These are phyloP conservation scores for Piliocolobus tephrosceles DNA, from an alignment of 2,113 vertebrate genomes.

Conservation along the genomic window DNA sequence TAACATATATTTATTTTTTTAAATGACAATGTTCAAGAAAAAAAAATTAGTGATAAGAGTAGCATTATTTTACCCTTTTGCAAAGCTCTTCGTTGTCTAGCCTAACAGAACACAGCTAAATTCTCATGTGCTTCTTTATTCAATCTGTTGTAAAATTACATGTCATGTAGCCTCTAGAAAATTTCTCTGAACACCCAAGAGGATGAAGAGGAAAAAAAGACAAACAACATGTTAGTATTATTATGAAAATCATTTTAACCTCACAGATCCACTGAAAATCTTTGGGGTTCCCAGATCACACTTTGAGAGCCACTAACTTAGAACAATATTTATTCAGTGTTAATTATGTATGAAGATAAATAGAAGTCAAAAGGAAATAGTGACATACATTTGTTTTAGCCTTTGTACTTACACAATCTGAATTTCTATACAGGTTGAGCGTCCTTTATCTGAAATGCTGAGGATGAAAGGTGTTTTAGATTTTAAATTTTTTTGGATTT, in stretches of 20 bases:
- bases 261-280: not conserved
- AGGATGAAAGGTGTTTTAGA: not conserved
- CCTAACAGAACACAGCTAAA: not conserved
- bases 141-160: not conserved
- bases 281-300: not conserved
- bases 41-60: not conserved
- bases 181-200: not conserved
- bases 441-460: not conserved
- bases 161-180: not conserved
- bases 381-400: constrained; percentile 7
- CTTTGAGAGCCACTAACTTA: not conserved
- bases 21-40: constrained; percentile 4
- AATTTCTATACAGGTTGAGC: not conserved
- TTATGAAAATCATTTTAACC: constrained; percentile 15
- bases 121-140: not conserved
- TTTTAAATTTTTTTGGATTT: not conserved
- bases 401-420: not conserved
- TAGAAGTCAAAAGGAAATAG: constrained; percentile 11
- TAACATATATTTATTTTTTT: not conserved
- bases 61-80: not conserved
- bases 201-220: not conserved
- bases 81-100: not conserved
- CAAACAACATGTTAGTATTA: not conserved
- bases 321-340: not conserved
- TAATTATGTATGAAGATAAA: constrained; percentile 4